Evolutionary conservation across 2,888 invertebrate species (phyloP), one percentile per base, ranked within the genome.

Genomic region (Hesperia comma): DNA sequence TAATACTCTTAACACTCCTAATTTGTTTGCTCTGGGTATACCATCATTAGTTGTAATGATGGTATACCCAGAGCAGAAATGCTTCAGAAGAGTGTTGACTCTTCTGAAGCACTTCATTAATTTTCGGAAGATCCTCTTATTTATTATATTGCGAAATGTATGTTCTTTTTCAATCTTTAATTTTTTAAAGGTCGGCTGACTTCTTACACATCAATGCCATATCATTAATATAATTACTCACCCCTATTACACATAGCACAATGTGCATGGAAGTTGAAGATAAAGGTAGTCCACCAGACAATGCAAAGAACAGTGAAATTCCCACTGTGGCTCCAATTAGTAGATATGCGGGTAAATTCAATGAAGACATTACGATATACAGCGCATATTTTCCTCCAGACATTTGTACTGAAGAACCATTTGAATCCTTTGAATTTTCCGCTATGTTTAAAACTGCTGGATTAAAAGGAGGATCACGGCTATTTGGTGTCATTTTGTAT

Each of bases 191-290:
- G n/a, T n/a, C n/a, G n/a, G n/a, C n/a, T n/a, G n/a, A n/a, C n/a
- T n/a, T n/a, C n/a, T n/a, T n/a, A n/a, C n/a, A n/a, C n/a, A n/a
- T n/a, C n/a, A n/a, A n/a, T n/a, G n/a, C n/a, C n/a, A n/a, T n/a
- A n/a, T n/a, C n/a, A n/a, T n/a, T n/a, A 26, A 26, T 26, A 26
- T 21, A 10, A 51, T 26, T 58, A 84, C 91, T 88, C 72, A 92
- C 92, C 77, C 92, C 91, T 61, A 86, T 67, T 14, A 89, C 87
- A 74, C 90, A 90, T 56, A 90, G 71, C 5, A 85, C 68, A 26
- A 90, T 79, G 69, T 91, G 90, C 51, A 79, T 67, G 21, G 74
- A 70, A 7, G 84, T 87, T 0, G 80, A 69, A 60, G 75, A 74
- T 6, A 85, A 19, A 0, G 87, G 86, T 7, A 79, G 12, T 26